phyloP scores from a whole-genome alignment of 2,797 vertebrate genomes.

The Trichosurus vulpecula region DNA sequence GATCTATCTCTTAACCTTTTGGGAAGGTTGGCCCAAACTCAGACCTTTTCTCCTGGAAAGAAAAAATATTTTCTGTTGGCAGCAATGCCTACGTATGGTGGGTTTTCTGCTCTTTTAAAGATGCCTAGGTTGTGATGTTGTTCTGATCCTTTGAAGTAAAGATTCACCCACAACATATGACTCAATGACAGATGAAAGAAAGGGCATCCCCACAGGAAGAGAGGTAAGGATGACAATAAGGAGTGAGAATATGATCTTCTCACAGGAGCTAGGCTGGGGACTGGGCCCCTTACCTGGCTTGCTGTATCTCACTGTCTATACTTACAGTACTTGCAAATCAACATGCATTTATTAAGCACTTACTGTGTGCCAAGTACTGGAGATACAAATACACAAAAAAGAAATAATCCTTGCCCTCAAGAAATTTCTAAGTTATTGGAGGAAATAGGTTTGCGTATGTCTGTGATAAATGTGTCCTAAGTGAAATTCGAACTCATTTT shows the following conservation, averaged over 20 bases:
- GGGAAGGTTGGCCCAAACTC: background rate
- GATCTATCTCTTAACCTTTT: background rate
- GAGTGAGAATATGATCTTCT: background rate
- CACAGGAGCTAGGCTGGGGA: constrained; percentile 60
- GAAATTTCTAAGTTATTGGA: background rate
- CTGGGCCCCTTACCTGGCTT: constrained; percentile 52
- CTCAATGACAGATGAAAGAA: constrained; percentile 76
- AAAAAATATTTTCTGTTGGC: background rate
- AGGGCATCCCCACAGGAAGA: constrained; percentile 49
- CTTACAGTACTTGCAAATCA: constrained; percentile 52
- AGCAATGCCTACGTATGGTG: constrained; percentile 5
- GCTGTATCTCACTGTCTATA: constrained; percentile 51
- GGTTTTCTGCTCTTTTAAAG: background rate
- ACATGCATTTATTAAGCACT: background rate
- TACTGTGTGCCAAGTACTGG: background rate
- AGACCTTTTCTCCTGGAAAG: background rate
- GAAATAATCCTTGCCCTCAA: background rate
- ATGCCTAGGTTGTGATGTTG: constrained; percentile 2
- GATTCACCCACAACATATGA: constrained; percentile 76
- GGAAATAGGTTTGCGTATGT: background rate
- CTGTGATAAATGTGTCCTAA: background rate
- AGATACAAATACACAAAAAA: background rate
- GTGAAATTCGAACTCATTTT: background rate
- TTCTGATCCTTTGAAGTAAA: constrained; percentile 72
- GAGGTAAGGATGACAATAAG: constrained; percentile 55